Base-by-base conservation (phyloP, 2,888 invertebrate genomes). In the Plutella xylostella region DNA sequence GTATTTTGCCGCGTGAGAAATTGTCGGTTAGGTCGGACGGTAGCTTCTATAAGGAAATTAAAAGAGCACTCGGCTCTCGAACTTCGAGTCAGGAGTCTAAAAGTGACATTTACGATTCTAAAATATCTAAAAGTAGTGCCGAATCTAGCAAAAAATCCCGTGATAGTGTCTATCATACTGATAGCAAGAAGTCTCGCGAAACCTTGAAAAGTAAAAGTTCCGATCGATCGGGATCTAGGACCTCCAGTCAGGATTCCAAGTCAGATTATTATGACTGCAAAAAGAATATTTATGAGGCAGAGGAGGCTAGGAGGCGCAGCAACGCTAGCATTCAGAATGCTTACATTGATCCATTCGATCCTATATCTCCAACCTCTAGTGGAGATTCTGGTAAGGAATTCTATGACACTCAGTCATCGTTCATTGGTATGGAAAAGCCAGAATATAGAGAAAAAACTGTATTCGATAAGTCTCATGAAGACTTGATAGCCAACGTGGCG, bases 1-100 rank as follows among this genome's bases (percentile, higher is more conserved):
- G 90, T 17, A 88, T 90, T 62, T 77, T 91, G 42, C 91, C 91
- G 1, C 85, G 90, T 18, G 91, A 91, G 63, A 90, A 90, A 50
- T 77, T 90, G 11, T 89, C 89, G 11, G 87, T 91, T 9, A 88
- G 90, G 61, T 91, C 91, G 0, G 91, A 91, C 60, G 91, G 91
- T 3, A 88, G 85, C 56, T 91, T 90, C 63, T 91, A 91, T 57
- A 90, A 90, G 58, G 88, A 89, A 57, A 88, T 90, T 47, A 89
- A 89, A 59, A 84, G 88, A 22, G 82, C 85, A 1, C 82, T 87
- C 48, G 85, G 87, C 20, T 89, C 90, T 1, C 80, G 90, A 35
- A 87, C 89, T 7, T 90, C 90, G 1, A 90, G 90, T 61, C 86
- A 89, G 54, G 91, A 90, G 60, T 90, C 90, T 18, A 88, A 87